A percentile compares a stretch with the other conserved stretches of the same genome.
Conservation (phyloP, 2,797 vertebrate species). For the Chanos chanos region DNA sequence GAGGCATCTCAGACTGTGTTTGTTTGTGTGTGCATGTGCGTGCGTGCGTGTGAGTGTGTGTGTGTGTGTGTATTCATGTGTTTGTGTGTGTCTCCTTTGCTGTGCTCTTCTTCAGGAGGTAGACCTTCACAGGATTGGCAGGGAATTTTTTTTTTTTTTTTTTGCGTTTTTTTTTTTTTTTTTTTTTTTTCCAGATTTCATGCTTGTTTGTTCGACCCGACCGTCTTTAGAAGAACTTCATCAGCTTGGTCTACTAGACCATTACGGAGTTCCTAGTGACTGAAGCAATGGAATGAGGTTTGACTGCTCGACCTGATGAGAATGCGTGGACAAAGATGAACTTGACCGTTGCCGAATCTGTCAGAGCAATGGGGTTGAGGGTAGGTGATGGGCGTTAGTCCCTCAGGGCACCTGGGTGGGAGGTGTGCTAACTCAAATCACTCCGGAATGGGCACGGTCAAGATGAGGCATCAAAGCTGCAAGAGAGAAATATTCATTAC, state of each 20-base stretch:
- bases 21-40: neutral
- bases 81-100: conserved; percentile 12
- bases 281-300: neutral
- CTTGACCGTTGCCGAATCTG: too few relatives aligned
- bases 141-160: conserved; percentile 3
- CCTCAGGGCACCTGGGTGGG: neutral
- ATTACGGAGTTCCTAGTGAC: too few relatives aligned
- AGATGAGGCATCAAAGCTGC: conserved; percentile 46
- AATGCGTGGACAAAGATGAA: conserved; percentile 3
- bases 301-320: neutral
- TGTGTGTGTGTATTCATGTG: conserved; percentile 2
- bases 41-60: conserved; percentile 39
- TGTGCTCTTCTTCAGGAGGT: too few relatives aligned
- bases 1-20: conserved; percentile 38
- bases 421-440: neutral
- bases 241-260: too few relatives aligned
- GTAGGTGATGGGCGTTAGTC: neutral
- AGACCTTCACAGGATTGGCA: neutral
- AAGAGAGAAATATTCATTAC: conserved; percentile 1
- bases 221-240: too few relatives aligned
- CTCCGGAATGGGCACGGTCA: conserved; percentile 27
- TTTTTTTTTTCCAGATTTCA: too few relatives aligned
- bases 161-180: too few relatives aligned
- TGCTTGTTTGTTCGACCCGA: too few relatives aligned
- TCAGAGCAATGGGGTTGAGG: too few relatives aligned